Base-by-base conservation (phyloP, 2,797 vertebrate genomes). In the Acanthiza pusilla region DNA sequence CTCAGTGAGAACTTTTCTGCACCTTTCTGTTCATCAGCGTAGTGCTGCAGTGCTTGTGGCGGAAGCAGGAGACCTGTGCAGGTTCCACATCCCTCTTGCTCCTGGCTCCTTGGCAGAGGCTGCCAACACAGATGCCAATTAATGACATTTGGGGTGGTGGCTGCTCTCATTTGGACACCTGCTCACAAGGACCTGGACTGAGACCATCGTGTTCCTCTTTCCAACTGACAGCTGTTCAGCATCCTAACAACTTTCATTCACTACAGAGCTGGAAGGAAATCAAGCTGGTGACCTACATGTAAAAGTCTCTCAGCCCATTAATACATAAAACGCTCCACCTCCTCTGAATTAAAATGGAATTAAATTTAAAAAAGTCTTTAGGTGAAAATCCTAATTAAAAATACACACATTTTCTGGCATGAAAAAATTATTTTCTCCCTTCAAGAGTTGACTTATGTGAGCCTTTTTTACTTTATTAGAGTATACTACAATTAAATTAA, bases 371-470 rank as follows among this genome's bases (percentile, higher is more conserved):
- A 68, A 80, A 76, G 34, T 62, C 45, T 55, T 73, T 60, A 57
- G 74, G 84, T 92, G 86, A 86, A 94, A 94, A 76, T 87, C 68
- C 53, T 92, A 85, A 94, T 94, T 93, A 96, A 91, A 96, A 94
- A 94, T 92, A 94, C 94, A 94, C 51, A 92, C 55, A 95, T 54
- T 88, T 95, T 86, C 88, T 90, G 75, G 89, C 88, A 85, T 36
- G 63, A 42, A 65, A 78, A 70, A 90, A 82, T 87, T 82, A 76
- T 88, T 91, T 90, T 17, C 13, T 30, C 60, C 68, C 61, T 96
- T 94, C 88, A 94, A 95, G 57, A 87, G 10, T 5, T 89, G 93
- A 95, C 80, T 87, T 93, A 68, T 13, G 34, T 48, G 32, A 94
- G 76, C n/a, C 58, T 87, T 73, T 82, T 94, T 92, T 88, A 84